Evolutionary conservation across 2,888 invertebrate species (phyloP).

Genomic region (Megastigmus dorsalis): DNA sequence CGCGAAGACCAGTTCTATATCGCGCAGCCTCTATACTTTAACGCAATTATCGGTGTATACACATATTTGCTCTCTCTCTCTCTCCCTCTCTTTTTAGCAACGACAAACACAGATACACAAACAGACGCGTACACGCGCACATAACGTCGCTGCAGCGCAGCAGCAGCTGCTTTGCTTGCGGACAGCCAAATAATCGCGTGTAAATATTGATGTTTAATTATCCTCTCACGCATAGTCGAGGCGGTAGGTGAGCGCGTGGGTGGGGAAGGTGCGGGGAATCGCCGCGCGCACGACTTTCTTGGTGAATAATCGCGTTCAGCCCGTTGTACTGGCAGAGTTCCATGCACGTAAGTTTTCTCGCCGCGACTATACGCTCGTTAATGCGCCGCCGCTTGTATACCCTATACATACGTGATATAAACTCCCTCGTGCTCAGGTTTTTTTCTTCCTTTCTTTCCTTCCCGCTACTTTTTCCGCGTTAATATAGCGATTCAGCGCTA

Average conservation of each 20-base stretch:
- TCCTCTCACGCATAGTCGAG: background rate
- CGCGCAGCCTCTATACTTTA: too few species aligned
- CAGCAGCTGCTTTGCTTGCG: too few species aligned
- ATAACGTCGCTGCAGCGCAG: too few species aligned
- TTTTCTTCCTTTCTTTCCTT: background rate
- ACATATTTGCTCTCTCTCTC: too few species aligned
- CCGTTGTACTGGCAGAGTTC: conserved; percentile 36
- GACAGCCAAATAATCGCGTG: conserved; percentile 40
- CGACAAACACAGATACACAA: too few species aligned
- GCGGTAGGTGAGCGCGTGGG: too few species aligned
- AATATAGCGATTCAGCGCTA: conserved; percentile 22
- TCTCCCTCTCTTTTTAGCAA: too few species aligned
- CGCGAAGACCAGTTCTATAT: too few species aligned
- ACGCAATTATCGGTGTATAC: too few species aligned
- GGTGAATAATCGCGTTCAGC: conserved; percentile 36
- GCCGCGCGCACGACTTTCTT: background rate
- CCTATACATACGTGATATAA: too few species aligned
- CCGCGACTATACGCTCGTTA: conserved; percentile 27
- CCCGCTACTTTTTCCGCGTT: background rate
- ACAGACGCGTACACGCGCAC: too few species aligned
- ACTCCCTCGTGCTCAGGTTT: background rate
- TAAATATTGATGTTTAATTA: conserved; percentile 51
- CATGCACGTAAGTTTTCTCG: conserved; percentile 36
- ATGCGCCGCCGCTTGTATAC: conserved; percentile 7
- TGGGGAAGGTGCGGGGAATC: background rate